A percentile compares a stretch with the other conserved stretches of the same genome.
Evolutionary conservation across 2,113 vertebrate species (phyloP).

Genomic region (Miniopterus natalensis): DNA sequence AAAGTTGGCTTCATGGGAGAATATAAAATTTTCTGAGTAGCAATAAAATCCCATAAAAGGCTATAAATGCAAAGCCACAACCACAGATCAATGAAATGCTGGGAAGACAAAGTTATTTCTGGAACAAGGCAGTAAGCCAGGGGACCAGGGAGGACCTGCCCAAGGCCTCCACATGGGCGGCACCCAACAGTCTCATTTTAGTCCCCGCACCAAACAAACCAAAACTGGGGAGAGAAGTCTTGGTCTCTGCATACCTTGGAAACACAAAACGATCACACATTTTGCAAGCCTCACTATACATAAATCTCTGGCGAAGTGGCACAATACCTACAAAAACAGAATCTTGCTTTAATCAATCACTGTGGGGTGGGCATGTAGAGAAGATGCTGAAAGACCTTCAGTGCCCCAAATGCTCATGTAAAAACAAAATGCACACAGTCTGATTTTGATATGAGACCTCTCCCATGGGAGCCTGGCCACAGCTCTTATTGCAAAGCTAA

Average conservation of each 20-base stretch:
- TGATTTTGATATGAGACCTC: background rate
- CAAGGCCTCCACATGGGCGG: background rate
- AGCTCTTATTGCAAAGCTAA: background rate
- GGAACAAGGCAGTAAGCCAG: slow-evolving; percentile 51
- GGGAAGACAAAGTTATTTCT: slow-evolving; percentile 67
- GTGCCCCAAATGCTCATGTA: background rate
- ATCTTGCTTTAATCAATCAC: background rate
- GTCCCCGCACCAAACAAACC: background rate
- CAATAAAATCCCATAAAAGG: slow-evolving; percentile 68
- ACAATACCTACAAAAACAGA: background rate
- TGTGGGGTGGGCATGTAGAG: background rate
- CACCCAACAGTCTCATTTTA: background rate
- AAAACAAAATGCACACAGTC: background rate
- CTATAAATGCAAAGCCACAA: slow-evolving; percentile 40
- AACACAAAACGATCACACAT: background rate
- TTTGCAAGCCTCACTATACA: too few relatives aligned
- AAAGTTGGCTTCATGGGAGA: background rate
- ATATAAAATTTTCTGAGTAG: slow-evolving; percentile 40
- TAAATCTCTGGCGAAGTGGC: background rate
- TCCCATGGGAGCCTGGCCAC: background rate
- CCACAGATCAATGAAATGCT: slow-evolving; percentile 63
- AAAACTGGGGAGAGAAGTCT: background rate
- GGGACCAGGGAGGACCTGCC: background rate
- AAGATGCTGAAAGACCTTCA: background rate
- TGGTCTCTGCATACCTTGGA: rapidly evolving